Percentiles rank a stretch among this genome's conserved stretches.
These are phyloP conservation scores for Ennomos erosarius DNA, from an alignment of 2,888 invertebrate species.

Conservation along the genomic window DNA sequence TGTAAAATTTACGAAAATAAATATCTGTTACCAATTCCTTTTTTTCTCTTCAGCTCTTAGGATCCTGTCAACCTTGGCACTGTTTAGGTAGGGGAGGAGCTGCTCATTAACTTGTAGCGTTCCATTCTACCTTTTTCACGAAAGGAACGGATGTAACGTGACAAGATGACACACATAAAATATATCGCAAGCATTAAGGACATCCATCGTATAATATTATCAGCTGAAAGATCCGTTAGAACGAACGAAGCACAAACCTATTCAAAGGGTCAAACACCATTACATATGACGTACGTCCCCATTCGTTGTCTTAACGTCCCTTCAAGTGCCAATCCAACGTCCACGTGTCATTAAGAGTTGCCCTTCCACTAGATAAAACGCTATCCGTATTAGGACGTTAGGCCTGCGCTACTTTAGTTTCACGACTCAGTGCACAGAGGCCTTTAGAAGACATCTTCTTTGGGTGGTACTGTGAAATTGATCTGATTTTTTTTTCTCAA, in stretches of 20 bases:
- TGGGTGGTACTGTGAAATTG: conserved; percentile 6
- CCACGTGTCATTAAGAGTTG: conserved; percentile 39
- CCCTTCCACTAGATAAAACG: conserved; percentile 54
- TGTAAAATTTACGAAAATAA: too few species aligned
- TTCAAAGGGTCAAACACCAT: conserved; percentile 3
- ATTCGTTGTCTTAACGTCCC: conserved; percentile 16
- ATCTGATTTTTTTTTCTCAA: too few species aligned
- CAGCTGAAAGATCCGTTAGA: background rate
- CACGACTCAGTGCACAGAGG: conserved; percentile 31
- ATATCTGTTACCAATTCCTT: too few species aligned
- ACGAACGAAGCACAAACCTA: background rate
- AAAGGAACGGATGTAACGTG: too few species aligned
- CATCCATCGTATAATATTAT: too few species aligned
- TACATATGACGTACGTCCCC: conserved; percentile 3
- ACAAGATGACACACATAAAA: too few species aligned
- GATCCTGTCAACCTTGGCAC: too few species aligned
- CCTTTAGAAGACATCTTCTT: conserved; percentile 4
- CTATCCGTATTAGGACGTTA: conserved; percentile 50
- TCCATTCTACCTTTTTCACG: too few species aligned
- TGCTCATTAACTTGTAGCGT: too few species aligned
- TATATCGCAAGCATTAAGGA: too few species aligned
- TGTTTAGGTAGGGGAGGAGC: too few species aligned
- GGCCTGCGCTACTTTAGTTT: conserved; percentile 51
- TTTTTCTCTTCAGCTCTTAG: too few species aligned
- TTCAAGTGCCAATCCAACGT: conserved; percentile 23